Evolutionary conservation across 2,797 vertebrate genomes (phyloP).

Genomic region (Sylvia borin): DNA sequence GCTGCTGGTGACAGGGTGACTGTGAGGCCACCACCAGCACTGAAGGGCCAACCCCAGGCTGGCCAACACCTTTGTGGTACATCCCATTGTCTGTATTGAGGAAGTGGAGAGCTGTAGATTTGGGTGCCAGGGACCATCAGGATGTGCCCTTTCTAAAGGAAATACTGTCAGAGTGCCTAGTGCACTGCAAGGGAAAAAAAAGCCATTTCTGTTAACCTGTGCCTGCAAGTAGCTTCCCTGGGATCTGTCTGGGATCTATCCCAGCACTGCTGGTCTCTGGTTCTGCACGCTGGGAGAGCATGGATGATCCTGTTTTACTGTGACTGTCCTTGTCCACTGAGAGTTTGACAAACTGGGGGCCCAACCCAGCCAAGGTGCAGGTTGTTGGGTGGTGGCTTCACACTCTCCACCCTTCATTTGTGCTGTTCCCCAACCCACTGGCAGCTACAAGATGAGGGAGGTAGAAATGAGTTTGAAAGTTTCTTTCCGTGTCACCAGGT

Average conservation of each 20-base stretch:
- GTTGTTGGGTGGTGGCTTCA: neutral
- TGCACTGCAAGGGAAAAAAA: neutral
- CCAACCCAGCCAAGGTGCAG: neutral
- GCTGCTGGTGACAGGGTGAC: neutral
- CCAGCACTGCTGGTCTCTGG: neutral
- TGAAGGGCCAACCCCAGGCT: accelerated
- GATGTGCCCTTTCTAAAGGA: neutral
- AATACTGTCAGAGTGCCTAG: neutral
- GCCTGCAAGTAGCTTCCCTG: neutral
- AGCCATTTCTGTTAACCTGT: accelerated
- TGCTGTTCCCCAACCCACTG: neutral
- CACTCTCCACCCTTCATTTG: neutral
- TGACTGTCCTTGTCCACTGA: accelerated
- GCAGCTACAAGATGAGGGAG: neutral
- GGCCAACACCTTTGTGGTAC: neutral
- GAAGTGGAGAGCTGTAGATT: accelerated
- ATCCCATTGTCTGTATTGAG: accelerated
- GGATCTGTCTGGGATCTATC: neutral
- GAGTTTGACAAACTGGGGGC: neutral
- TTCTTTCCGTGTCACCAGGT: neutral
- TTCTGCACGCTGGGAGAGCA: accelerated
- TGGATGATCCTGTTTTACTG: neutral
- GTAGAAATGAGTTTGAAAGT: neutral
- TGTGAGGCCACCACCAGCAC: neutral
- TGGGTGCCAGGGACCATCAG: neutral